Evolutionary conservation across 92 coral and sea anemone species (phyloP).

Genomic region (Isaurus tuberculatus): DNA sequence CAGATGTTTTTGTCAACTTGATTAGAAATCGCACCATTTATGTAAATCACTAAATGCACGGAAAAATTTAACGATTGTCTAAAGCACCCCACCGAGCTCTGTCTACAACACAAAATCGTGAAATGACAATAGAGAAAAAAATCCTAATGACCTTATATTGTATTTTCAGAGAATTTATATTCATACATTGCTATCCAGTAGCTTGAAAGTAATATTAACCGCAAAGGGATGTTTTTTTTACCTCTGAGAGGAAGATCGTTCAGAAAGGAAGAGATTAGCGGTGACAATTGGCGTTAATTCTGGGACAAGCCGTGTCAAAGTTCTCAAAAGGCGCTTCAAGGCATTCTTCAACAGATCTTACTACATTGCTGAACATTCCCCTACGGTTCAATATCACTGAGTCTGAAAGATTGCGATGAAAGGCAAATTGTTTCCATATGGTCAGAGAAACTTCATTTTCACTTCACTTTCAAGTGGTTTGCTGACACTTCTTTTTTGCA

Average conservation of each 20-base stretch:
- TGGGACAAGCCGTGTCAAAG: neutral
- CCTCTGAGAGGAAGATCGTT: neutral
- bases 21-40: too few relatives aligned
- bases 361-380: neutral
- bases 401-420: neutral
- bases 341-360: neutral
- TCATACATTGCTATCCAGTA: neutral
- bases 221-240: neutral
- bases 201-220: neutral
- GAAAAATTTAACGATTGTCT: too few relatives aligned
- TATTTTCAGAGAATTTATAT: neutral
- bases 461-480: constrained; percentile 7
- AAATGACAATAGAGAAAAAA: too few relatives aligned
- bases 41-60: too few relatives aligned
- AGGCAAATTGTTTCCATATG: neutral
- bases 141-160: neutral
- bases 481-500: neutral
- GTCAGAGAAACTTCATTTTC: neutral
- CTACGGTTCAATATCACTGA: neutral
- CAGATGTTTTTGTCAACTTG: too few relatives aligned
- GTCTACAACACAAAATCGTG: too few relatives aligned
- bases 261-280: constrained; percentile 11
- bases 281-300: neutral
- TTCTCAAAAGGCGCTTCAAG: neutral
- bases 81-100: too few relatives aligned